Evolutionary conservation across 1,140 invertebrate species (phyloP), one percentile per base, ranked within the genome.

Genomic region (Cotesia chilonis): DNA sequence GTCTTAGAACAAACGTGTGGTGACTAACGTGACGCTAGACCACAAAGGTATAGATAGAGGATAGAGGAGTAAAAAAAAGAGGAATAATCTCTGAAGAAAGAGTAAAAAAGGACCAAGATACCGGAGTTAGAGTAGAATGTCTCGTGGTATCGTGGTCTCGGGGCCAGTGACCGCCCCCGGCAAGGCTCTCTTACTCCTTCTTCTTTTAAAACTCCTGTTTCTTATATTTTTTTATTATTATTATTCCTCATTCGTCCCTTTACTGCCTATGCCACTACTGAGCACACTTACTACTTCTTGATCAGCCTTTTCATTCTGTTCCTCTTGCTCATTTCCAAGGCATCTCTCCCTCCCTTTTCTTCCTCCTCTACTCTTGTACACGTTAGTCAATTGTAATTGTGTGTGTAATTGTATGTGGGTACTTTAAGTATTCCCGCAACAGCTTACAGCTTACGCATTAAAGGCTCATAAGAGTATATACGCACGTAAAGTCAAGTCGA

Each of bases 131-230:
- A 65, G 52, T 71, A 71, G 60, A 72, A 65, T 67, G 70, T 65
- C 61, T 63, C 63, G 61, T 72, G 63, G 70, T 72, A 51, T 68
- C 54, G 73, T 72, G 63, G 70, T 72, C 66, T 68, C 54, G 73
- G 66, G 73, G 73, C 73, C 73, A 74, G 64, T 74, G 73, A 74
- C 73, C 73, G 73, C 73, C 73, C 72, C 73, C 69, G 73, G 73
- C 73, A 71, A 74, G 68, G 73, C 70, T 74, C 73, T 64, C 66
- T 55, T 47, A 52, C 64, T 41, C 35, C 64, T 12, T 64, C 57
- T 71, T 17, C 38, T 64, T 14, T 66, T 37, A 17, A 59, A 59
- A 20, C 20, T 28, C 57, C 57, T 59, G 12, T 59, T 59, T 17
- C 57, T 17, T 35, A 35, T 47, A 17, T 28, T 60, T 67, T 67